Base-by-base conservation (phyloP, 2,113 vertebrate genomes). In the Ctenodactylus gundi region DNA sequence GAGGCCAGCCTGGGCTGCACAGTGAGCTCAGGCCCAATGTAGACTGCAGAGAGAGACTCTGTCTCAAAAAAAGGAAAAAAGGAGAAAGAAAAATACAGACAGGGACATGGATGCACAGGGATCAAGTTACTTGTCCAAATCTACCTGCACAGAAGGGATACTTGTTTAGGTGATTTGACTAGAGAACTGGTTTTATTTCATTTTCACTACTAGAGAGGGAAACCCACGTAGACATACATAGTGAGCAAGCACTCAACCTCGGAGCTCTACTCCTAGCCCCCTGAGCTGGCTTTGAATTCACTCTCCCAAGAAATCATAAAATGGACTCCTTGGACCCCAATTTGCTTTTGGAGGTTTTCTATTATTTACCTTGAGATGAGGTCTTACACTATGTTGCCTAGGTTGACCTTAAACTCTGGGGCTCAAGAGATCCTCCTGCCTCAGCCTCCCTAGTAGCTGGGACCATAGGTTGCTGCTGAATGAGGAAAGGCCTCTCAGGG, bases 251-350 rank as follows among this genome's bases (percentile, higher is more conserved):
- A 23, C n/a, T 68, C n/a, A 31, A 21, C 65, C 65, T 68, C 15
- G 20, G 39, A 68, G 67, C 67, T n/a, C 20, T n/a, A 21, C 15
- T 3, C n/a, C 29, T 6, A 18, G 64, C 17, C 65, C 67, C 25
- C 49, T 41, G 78, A 68, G 80, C 51, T 51, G 46, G 20, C 34
- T 55, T n/a, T 25, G 62, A 39, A 60, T 53, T 51, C 13, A 17
- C 44, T 76, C 41, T 81, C 17, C 20, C 3, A 27, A 84, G 29
- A 77, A 64, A 17, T 39, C 3, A 6, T 9, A 20, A 2, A 5
- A 2, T 46, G 70, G 17, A 3, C 0, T 0, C 41, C 29, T 49
- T 12, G 41, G 0, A 1, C 4, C 46, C 49, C 15, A 64, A 0
- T 31, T 75, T 87, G 7, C 76, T 62, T 58, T 68, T 5, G 17